Evolutionary conservation across 2,797 vertebrate species (phyloP).

Genomic region (Gymnocypris eckloni): DNA sequence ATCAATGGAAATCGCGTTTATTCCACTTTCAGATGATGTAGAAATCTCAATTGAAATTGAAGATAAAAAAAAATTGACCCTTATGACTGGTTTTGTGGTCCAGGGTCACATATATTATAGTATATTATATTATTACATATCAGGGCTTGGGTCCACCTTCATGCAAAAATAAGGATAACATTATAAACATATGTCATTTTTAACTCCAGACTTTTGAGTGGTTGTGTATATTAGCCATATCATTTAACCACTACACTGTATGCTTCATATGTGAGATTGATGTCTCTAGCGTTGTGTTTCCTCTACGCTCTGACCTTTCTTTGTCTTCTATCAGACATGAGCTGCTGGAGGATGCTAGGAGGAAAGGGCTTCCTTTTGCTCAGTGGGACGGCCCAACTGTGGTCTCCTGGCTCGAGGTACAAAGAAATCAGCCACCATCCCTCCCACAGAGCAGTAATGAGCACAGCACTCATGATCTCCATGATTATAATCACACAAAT

Average conservation of each 20-base stretch:
- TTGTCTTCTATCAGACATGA: conserved; percentile 82
- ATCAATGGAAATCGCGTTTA: too few species aligned
- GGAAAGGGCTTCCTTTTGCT: conserved; percentile 92
- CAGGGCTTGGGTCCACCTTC: neutral
- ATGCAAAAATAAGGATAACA: neutral
- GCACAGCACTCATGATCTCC: conserved; percentile 15
- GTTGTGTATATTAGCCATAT: neutral
- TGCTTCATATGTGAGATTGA: conserved; percentile 4
- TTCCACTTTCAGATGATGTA: too few species aligned
- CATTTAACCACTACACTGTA: neutral
- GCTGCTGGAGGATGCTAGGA: conserved; percentile 92
- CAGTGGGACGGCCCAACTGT: conserved; percentile 97
- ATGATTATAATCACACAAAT: conserved; percentile 54
- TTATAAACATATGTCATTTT: neutral
- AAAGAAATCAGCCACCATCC: conserved; percentile 3
- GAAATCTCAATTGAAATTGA: too few species aligned
- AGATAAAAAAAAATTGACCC: too few species aligned
- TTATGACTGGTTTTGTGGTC: too few species aligned
- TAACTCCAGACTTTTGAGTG: neutral
- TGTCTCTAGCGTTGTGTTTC: neutral
- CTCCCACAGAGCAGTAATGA: conserved; percentile 41
- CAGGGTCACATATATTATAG: neutral
- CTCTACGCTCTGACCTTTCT: conserved; percentile 4
- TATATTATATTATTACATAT: neutral
- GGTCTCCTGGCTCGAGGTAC: conserved; percentile 96